Conservation (phyloP, 2,888 invertebrate species). For the Andrena camellia region DNA sequence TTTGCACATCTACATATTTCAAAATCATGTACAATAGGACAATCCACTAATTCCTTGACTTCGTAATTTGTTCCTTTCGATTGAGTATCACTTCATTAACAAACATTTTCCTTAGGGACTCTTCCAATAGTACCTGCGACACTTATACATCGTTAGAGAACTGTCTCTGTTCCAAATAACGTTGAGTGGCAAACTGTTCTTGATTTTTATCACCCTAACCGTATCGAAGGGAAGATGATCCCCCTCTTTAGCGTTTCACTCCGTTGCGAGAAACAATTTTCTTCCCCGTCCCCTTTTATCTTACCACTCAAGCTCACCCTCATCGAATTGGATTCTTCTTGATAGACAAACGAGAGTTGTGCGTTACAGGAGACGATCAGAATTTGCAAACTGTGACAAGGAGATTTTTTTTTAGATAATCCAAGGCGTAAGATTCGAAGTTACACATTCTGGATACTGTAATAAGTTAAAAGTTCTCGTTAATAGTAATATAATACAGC, state of each 20-base stretch:
- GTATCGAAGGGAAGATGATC: constrained; percentile 48
- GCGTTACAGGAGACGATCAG: constrained; percentile 38
- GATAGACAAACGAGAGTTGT: constrained; percentile 43
- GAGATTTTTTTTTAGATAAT: constrained; percentile 3
- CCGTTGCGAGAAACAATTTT: constrained; percentile 65
- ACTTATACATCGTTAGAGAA: constrained; percentile 3
- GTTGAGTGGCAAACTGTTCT: constrained; percentile 47
- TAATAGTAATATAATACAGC: no score
- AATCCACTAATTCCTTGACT: no score
- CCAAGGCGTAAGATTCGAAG: no score
- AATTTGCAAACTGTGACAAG: background rate
- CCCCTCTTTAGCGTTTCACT: constrained; percentile 45
- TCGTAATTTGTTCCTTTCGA: no score
- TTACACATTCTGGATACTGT: background rate
- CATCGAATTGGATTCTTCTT: constrained; percentile 54
- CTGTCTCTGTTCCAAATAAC: constrained; percentile 27
- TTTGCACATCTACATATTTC: no score
- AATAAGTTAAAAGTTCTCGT: no score
- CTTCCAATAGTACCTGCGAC: no score
- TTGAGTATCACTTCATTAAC: no score
- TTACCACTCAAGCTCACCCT: constrained; percentile 30
- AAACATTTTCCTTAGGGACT: no score
- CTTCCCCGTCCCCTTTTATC: constrained; percentile 50
- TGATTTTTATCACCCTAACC: constrained; percentile 59
- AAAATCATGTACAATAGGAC: no score